phyloP scores from a whole-genome alignment of 2,888 invertebrate genomes.

The Chrysodeixis includens region DNA sequence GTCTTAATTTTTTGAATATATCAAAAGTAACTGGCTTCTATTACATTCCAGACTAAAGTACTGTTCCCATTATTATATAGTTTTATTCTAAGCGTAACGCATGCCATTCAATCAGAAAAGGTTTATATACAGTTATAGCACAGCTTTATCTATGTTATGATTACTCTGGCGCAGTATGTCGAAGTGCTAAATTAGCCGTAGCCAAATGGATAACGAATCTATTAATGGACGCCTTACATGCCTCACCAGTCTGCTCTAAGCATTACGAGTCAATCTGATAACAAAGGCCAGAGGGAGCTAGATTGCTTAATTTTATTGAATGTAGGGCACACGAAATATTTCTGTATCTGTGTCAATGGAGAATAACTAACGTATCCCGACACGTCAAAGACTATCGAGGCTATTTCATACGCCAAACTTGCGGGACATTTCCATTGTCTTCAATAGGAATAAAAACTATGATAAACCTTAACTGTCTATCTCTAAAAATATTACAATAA shows the following conservation, averaged over 20 bases:
- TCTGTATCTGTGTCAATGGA: conserved; percentile 45
- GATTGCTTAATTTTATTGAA: conserved; percentile 45
- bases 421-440: not conserved
- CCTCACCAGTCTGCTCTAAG: conserved; percentile 16
- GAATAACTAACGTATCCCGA: conserved; percentile 12
- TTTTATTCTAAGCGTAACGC: not conserved
- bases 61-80: not conserved
- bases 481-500: not conserved
- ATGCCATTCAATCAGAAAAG: conserved; percentile 1
- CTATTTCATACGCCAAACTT: not conserved
- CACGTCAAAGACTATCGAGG: not conserved
- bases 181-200: conserved; percentile 35
- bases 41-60: too few relatives aligned
- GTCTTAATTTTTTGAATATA: too few relatives aligned
- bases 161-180: conserved; percentile 27
- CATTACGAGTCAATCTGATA: conserved; percentile 38
- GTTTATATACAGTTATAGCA: conserved; percentile 1
- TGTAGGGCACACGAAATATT: conserved; percentile 41
- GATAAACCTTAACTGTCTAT: not conserved
- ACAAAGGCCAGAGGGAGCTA: conserved; percentile 50
- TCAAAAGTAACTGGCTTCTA: too few relatives aligned
- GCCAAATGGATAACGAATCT: conserved; percentile 32
- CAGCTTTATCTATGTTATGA: conserved; percentile 10
- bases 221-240: conserved; percentile 29
- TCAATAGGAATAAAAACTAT: not conserved